Conservation (phyloP, 92 coral and sea anemone species). For the Parazoanthus swiftii region DNA sequence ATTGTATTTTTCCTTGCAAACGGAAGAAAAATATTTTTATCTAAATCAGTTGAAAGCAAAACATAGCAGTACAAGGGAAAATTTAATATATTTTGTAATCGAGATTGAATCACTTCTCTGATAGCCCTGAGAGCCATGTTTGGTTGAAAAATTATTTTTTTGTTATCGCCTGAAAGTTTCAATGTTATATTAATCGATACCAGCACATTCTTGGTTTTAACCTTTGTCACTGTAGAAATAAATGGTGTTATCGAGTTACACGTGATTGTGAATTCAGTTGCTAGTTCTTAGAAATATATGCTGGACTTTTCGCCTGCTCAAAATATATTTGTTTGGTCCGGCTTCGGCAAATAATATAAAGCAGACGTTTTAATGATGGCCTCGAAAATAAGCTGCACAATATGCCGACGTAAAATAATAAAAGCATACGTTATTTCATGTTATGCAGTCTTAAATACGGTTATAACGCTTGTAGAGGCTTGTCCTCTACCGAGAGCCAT, state of each 20-base stretch:
- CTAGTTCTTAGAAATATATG: too few species aligned
- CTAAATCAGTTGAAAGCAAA: background rate
- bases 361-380: background rate
- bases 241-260: background rate
- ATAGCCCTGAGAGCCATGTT: background rate
- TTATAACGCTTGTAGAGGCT: background rate
- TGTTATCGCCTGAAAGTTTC: background rate
- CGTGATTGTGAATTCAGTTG: background rate
- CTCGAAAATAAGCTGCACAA: background rate
- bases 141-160: constrained; percentile 13
- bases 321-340: background rate
- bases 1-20: background rate
- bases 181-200: background rate
- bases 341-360: constrained; percentile 2
- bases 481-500: background rate
- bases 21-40: constrained; percentile 5
- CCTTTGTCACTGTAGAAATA: constrained; percentile 38
- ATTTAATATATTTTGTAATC: background rate
- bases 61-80: background rate
- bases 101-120: background rate
- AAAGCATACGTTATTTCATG: background rate
- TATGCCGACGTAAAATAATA: background rate
- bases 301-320: background rate
- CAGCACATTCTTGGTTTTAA: constrained; percentile 17
- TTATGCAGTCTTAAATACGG: background rate